Evolutionary conservation across 1,140 invertebrate genomes (phyloP), one percentile per base, ranked within the genome.

Genomic region (Heliconius nattereri): DNA sequence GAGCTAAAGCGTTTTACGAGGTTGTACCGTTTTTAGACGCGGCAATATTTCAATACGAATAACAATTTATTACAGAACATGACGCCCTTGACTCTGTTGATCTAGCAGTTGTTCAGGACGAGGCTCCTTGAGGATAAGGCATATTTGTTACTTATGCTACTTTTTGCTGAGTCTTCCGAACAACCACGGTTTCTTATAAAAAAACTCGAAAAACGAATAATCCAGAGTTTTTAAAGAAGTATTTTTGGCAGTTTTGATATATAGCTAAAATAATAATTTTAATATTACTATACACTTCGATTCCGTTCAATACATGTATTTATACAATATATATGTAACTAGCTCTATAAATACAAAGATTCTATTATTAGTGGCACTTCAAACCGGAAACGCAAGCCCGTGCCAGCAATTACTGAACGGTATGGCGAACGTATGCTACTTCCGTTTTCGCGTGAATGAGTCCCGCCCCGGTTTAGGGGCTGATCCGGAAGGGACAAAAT

Each of bases 401-500:
- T 93, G 91, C 91, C 87, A 87, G 88, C 87, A 92, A 92, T 92
- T 92, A 91, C 85, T 85, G 83, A 85, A 87, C 85, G 85, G 86
- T 87, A 90, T 90, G 88, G 88, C 86, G 87, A 86, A 87, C 90
- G 90, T 85, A 90, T 89, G 92, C 85, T 89, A 92, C 91, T 94
- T 94, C 92, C 92, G 92, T 90, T 93, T 92, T 90, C 85, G 89
- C 86, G 80, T 86, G 83, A 90, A 84, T 81, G 86, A 86, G 83
- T 91, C 85, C 85, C 87, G 91, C 91, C 91, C 92, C 84, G 84
- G 76, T 80, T 76, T 78, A 84, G 89, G 90, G 91, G 90, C 84
- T 91, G 92, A 87, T 92, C 90, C 91, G 91, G 91, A 94, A 90
- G 85, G 89, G 87, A 93, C 88, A 84, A 85, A 88, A 89, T 89